Evolutionary conservation across 2,797 vertebrate genomes (phyloP), one percentile per base, ranked within the genome.

Genomic region (Gambusia yucatana): DNA sequence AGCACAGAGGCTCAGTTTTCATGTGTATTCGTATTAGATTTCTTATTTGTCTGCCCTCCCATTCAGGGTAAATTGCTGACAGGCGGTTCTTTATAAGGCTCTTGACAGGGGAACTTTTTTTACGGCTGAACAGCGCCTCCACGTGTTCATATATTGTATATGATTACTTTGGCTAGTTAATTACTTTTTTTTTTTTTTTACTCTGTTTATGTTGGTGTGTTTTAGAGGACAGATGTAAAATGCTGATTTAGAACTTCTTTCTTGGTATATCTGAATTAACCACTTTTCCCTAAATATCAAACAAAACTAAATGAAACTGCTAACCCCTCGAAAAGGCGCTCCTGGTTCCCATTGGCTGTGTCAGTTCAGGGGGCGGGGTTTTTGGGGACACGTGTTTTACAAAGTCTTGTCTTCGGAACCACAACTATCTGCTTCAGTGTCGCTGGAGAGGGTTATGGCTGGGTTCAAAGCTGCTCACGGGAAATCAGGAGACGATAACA

Each of bases 401-500:
- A 90, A 94, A 93, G 91, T 91, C 77, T 25, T 33, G 82, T 89
- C 83, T 82, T 86, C 88, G 77, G 77, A 73, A 78, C 77, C 79
- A 47, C 77, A 86, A 92, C 86, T 79, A 91, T 91, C 85, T 89
- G 82, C 76, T 76, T 89, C 91, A 91, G 86, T 88, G 48, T 77
- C 76, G 86, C 82, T 71, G 89, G 61, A 74, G 79, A 91, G 82
- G 90, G 91, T 90, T 82, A 93, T 93, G 93, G 92, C 92, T 91
- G 63, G 89, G 83, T 78, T 84, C 75, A 79, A 78, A 30, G 82
- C 80, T 84, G 59, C 80, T 70, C 82, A 80, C 78, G 82, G 79
- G 76, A 86, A 90, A 44, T 43, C 48, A 20, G 75, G 81, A 52
- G 77, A 82, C 28, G 59, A 11, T 1, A 78, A 63, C n/a, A 82